Evolutionary conservation across 2,113 vertebrate species (phyloP), one percentile per base, ranked within the genome.

Genomic region (Propithecus coquereli): DNA sequence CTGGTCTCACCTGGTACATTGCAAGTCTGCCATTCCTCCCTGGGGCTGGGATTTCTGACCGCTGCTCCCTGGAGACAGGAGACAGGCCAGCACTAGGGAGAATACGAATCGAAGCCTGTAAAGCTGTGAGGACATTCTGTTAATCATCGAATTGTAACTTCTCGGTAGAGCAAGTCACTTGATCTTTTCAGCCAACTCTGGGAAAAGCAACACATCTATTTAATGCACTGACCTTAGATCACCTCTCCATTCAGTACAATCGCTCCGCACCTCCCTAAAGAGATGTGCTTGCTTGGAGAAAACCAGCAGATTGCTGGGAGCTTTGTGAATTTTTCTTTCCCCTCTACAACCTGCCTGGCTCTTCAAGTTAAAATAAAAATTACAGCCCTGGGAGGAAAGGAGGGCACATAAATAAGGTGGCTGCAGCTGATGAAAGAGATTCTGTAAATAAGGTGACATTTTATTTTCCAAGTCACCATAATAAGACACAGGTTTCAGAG

Each of bases 311-410:
- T 20, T 45, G 54, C 85, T 18, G 18, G 59, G 81, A 88, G 34
- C 40, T 85, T 85, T 65, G 37, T 32, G 84, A 68, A n/a, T 50
- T 92, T 74, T 74, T 50, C 43, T 61, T 84, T 92, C 13, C 34
- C 47, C 32, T 87, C 85, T 71, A 37, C 25, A 45, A 11, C 30
- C 70, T 40, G 40, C 34, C 70, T 40, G 40, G 18, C 54, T 92
- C 87, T 81, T 89, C 87, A 77, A 54, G 47, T 77, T 84, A 87
- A 89, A 83, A 87, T 43, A 92, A 88, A 94, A 87, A 76, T 65
- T 52, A 74, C 27, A 87, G 65, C 80, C 45, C 8, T 22, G 40
- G 37, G 52, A 90, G 61, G 65, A 71, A 92, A 94, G 37, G 34
- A 76, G 27, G 54, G 16, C 65, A 52, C 45, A 18, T 17, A 27